phyloP scores from a whole-genome alignment of 2,113 vertebrate genomes.

The Microtus oregoni region DNA sequence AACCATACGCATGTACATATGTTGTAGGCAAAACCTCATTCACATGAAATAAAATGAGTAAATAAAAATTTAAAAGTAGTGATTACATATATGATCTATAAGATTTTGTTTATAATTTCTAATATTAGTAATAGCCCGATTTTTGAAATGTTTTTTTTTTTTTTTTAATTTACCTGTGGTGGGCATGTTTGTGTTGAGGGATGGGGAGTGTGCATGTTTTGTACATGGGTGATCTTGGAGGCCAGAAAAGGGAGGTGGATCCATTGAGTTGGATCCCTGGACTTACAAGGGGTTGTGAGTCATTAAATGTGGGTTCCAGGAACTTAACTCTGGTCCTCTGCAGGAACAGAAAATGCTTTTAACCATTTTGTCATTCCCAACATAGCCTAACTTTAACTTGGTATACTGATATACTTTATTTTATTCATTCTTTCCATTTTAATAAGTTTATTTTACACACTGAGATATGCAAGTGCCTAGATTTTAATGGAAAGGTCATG shows the following conservation, averaged over 20 bases:
- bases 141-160: background rate
- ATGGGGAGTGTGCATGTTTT: background rate
- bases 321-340: background rate
- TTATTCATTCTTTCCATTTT: background rate
- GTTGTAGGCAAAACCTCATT: background rate
- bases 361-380: no score
- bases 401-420: slow-evolving; percentile 7
- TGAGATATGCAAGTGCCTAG: background rate
- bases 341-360: background rate
- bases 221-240: background rate
- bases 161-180: no score
- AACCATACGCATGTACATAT: background rate
- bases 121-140: slow-evolving; percentile 9
- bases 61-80: background rate
- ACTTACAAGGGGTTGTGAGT: background rate
- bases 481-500: background rate
- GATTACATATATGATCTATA: background rate
- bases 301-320: background rate
- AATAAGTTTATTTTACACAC: background rate
- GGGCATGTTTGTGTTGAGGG: background rate
- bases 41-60: background rate
- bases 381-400: slow-evolving; percentile 20
- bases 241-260: background rate
- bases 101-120: background rate
- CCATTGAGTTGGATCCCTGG: no score